Conservation (phyloP, 2,113 vertebrate species). For the Protobothrops mucrosquamatus region DNA sequence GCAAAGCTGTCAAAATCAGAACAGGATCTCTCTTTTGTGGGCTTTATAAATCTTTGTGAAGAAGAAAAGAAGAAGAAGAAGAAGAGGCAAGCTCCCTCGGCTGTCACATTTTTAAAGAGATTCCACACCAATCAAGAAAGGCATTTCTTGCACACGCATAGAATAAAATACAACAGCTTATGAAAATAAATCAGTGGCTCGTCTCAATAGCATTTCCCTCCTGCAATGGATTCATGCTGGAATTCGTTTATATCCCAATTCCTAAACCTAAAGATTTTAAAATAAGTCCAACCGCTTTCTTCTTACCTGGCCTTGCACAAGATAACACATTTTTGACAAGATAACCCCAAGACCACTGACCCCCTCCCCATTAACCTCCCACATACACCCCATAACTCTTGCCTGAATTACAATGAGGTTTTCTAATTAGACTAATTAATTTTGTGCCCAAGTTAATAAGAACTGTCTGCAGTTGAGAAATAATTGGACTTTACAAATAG, state of each 20-base stretch:
- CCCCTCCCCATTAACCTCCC: not conserved
- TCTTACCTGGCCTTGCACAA: not conserved
- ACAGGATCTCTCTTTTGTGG: constrained; percentile 69
- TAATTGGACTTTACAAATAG: constrained; percentile 76
- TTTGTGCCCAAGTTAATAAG: constrained; percentile 82
- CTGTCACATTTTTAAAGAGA: constrained; percentile 64
- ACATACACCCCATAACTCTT: constrained; percentile 64
- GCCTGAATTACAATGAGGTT: constrained; percentile 72
- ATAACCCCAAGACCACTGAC: not conserved
- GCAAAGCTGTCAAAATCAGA: constrained; percentile 46
- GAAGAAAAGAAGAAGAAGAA: constrained; percentile 54
- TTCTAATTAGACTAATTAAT: constrained; percentile 85
- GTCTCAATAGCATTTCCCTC: not conserved
- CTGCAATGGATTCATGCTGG: not conserved
- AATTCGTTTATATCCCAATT: constrained; percentile 37
- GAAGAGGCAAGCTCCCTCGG: constrained; percentile 44
- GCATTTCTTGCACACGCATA: constrained; percentile 23
- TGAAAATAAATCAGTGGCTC: constrained; percentile 50
- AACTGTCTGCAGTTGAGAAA: constrained; percentile 74
- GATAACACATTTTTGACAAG: not conserved
- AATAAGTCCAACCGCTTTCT: constrained; percentile 2
- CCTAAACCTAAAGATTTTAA: constrained; percentile 38
- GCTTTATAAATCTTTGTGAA: constrained; percentile 57
- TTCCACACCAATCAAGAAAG: constrained; percentile 51
- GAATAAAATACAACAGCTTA: constrained; percentile 63